A percentile compares a stretch with the other conserved stretches of the same genome.
These are phyloP conservation scores for Okamejei kenojei DNA, from an alignment of 2,797 vertebrate species.

Conservation along the genomic window DNA sequence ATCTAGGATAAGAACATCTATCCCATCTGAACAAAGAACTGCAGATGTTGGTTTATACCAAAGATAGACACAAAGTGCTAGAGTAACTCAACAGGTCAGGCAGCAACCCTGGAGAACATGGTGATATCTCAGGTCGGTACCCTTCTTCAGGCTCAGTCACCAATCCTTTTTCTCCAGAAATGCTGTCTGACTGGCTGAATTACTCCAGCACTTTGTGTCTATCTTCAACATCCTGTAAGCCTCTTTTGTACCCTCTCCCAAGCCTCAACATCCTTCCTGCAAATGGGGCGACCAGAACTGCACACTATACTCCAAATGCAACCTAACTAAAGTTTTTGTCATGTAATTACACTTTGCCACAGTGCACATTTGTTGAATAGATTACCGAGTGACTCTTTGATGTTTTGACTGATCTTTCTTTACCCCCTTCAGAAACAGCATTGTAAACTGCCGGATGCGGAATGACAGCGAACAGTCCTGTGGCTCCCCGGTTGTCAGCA, in stretches of 20 bases:
- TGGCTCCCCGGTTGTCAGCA: slow-evolving; percentile 75
- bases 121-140: too few relatives aligned
- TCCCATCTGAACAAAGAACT: background rate
- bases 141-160: too few relatives aligned
- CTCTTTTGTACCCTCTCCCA: too few relatives aligned
- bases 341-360: background rate
- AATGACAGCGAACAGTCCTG: slow-evolving; percentile 75
- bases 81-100: too few relatives aligned
- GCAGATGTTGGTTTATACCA: too few relatives aligned
- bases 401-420: slow-evolving; percentile 45
- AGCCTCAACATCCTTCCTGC: too few relatives aligned
- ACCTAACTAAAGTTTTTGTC: background rate
- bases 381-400: background rate
- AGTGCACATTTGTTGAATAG: background rate
- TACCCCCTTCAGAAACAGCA: slow-evolving; percentile 68
- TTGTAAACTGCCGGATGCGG: slow-evolving; percentile 73
- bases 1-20: background rate
- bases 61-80: too few relatives aligned
- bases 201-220: too few relatives aligned
- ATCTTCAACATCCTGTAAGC: too few relatives aligned
- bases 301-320: background rate
- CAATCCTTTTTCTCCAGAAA: too few relatives aligned
- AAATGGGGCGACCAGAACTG: background rate
- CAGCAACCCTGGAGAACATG: too few relatives aligned
- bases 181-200: too few relatives aligned